Evolutionary conservation across 35 echinoderm and acorn worm species (phyloP).

Genomic region (Heliocidaris tuberculata): DNA sequence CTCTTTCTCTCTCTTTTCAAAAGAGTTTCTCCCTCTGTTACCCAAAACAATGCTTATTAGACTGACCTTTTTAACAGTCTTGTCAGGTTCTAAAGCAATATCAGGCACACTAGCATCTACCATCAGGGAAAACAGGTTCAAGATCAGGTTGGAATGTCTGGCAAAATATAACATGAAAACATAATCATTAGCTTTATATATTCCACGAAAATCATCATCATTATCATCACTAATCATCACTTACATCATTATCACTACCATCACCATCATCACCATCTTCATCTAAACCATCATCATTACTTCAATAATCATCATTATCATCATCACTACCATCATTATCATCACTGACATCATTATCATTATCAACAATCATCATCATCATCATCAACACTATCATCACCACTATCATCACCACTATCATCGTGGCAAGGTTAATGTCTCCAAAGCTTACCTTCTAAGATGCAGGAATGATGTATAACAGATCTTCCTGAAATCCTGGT

Average conservation of each 20-base stretch:
- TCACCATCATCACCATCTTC: neutral
- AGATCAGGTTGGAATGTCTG: constrained; percentile 96
- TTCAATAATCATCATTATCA: neutral
- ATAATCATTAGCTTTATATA: neutral
- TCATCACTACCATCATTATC: neutral
- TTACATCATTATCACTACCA: neutral
- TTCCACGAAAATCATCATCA: neutral
- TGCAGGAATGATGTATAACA: constrained; percentile 98
- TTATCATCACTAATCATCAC: neutral
- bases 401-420: neutral
- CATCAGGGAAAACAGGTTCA: constrained; percentile 98
- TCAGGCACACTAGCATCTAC: constrained; percentile 98
- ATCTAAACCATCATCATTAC: neutral
- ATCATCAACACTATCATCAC: too few species aligned
- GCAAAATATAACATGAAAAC: constrained; percentile 37
- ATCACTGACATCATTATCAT: neutral
- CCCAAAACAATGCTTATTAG: neutral
- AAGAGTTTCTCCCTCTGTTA: neutral
- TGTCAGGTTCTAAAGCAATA: constrained; percentile 97
- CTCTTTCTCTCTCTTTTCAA: too few species aligned
- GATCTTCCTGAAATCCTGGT: constrained; percentile 91
- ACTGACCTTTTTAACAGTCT: constrained; percentile 97
- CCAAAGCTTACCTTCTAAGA: constrained; percentile 81
- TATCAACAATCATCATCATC: neutral
- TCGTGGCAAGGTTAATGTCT: too few species aligned